Percentiles rank a stretch among this genome's conserved stretches.
Conservation (phyloP, 2,113 vertebrate genomes). For the Podocnemis expansa region DNA sequence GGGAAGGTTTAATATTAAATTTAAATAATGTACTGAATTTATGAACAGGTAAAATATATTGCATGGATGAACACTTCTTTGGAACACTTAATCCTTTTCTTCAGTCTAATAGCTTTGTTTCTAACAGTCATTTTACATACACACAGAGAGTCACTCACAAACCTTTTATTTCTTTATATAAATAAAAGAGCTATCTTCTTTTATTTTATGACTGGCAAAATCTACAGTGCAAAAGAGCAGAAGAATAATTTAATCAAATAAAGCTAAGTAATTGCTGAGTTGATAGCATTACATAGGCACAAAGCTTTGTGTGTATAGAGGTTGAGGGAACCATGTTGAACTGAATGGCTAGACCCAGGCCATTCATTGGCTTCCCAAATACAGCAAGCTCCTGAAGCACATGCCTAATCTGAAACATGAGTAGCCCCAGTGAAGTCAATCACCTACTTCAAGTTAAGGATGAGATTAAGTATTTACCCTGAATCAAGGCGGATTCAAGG, state of each 20-base stretch:
- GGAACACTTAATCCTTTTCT: not conserved
- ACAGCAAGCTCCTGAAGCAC: not conserved
- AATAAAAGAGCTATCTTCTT: constrained; percentile 6
- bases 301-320: not conserved
- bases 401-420: not conserved
- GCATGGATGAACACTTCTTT: not conserved
- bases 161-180: constrained; percentile 41
- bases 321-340: not conserved
- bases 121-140: not conserved
- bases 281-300: not conserved
- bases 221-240: not conserved
- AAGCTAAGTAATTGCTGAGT: not conserved
- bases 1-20: constrained; percentile 15
- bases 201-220: not conserved
- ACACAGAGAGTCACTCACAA: not conserved
- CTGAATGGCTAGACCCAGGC: not conserved
- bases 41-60: constrained; percentile 31
- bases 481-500: not conserved
- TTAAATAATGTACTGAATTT: constrained; percentile 39
- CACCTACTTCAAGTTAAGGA: not conserved
- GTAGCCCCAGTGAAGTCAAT: not conserved
- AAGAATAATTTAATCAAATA: not conserved
- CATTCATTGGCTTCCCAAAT: not conserved
- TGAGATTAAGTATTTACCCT: not conserved
- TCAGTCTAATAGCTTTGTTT: not conserved